Conservation (phyloP, 2,113 vertebrate genomes). For the Nothoprocta pentlandii region DNA sequence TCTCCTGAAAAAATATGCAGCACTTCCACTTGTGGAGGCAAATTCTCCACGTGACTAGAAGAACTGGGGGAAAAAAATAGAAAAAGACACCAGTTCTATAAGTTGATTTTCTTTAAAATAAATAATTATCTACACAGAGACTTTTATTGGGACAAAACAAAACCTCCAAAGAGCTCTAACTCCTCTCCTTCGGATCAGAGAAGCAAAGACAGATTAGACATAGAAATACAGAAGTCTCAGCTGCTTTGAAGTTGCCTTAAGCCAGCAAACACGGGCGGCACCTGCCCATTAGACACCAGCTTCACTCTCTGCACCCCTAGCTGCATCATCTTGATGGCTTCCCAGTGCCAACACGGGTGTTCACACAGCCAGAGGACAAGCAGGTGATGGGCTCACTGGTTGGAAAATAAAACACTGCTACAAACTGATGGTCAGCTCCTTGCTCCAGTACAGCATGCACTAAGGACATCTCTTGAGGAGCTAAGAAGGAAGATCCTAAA, state of each 20-base stretch:
- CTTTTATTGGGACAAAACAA: neutral
- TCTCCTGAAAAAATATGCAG: neutral
- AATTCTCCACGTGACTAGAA: neutral
- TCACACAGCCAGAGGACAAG: neutral
- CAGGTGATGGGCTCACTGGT: neutral
- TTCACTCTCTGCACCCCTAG: neutral
- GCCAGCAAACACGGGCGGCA: neutral
- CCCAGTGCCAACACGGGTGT: neutral
- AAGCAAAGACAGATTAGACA: neutral
- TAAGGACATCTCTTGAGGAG: neutral
- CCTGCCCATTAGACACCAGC: constrained; percentile 3
- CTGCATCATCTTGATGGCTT: neutral
- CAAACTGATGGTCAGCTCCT: neutral
- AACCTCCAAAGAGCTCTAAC: neutral
- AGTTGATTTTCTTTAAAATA: neutral
- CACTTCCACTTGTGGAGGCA: neutral
- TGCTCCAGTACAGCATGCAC: neutral
- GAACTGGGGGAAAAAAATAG: neutral
- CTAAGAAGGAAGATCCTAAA: neutral
- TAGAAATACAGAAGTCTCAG: neutral
- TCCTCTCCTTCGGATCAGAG: neutral
- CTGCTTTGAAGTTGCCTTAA: neutral
- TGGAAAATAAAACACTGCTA: neutral
- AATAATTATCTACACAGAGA: neutral
- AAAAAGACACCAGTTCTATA: neutral